Percentiles rank a stretch among this genome's conserved stretches.
Conservation (phyloP, 2,888 invertebrate species). For the Aspidiotus rigidus region DNA sequence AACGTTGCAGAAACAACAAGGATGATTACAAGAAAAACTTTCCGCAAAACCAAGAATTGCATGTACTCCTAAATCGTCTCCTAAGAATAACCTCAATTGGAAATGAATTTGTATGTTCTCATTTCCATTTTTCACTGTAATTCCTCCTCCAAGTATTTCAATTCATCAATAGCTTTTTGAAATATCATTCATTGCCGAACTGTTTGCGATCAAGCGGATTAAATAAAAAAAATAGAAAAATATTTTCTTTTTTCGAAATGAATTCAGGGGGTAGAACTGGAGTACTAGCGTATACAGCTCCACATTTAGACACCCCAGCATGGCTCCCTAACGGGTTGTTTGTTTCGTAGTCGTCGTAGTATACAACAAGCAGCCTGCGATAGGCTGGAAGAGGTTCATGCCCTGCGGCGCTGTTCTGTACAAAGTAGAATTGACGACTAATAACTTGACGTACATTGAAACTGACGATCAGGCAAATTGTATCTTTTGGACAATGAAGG, state of each 20-base stretch:
- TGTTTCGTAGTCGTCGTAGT: slow-evolving; percentile 36
- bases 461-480: too few relatives aligned
- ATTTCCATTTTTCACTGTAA: slow-evolving; percentile 19
- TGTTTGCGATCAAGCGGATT: slow-evolving; percentile 30
- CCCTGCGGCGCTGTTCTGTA: too few relatives aligned
- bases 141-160: slow-evolving; percentile 35
- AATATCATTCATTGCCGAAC: slow-evolving; percentile 11
- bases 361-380: too few relatives aligned
- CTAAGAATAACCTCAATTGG: slow-evolving; percentile 34
- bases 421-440: too few relatives aligned
- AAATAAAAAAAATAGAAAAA: slow-evolving; percentile 34
- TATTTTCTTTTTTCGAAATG: slow-evolving; percentile 30
- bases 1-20: slow-evolving; percentile 37
- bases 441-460: too few relatives aligned
- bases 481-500: too few relatives aligned
- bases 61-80: slow-evolving; percentile 36
- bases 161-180: slow-evolving; percentile 36
- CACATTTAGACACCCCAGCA: slow-evolving; percentile 34
- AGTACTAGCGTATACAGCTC: slow-evolving; percentile 32
- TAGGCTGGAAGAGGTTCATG: too few relatives aligned
- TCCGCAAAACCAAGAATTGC: slow-evolving; percentile 36
- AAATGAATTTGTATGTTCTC: slow-evolving; percentile 35
- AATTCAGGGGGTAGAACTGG: slow-evolving; percentile 35
- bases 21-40: slow-evolving; percentile 35
- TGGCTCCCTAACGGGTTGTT: slow-evolving; percentile 36